Evolutionary conservation across 2,113 vertebrate genomes (phyloP).

Genomic region (Romanogobio albipinnatus): DNA sequence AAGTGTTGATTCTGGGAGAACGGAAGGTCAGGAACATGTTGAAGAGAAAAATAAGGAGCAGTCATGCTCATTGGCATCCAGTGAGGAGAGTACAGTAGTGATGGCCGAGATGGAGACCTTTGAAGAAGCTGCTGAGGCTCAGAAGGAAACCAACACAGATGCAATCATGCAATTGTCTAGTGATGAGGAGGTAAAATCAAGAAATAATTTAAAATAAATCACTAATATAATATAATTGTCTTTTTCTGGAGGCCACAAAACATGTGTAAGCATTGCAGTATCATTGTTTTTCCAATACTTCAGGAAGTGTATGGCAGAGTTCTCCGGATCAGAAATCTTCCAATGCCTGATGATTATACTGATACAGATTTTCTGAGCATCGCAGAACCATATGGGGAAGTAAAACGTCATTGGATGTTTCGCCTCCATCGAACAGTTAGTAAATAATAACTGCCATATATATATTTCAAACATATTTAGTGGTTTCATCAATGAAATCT

Average conservation of each 20-base stretch:
- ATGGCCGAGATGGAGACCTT: not conserved
- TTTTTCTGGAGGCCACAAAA: not conserved
- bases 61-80: not conserved
- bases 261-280: not conserved
- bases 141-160: not conserved
- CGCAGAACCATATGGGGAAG: constrained; percentile 35
- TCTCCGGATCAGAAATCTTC: constrained; percentile 46
- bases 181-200: constrained; percentile 25
- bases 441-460: not conserved
- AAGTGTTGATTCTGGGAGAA: not conserved
- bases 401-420: constrained; percentile 19
- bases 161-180: not conserved
- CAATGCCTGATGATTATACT: constrained; percentile 33
- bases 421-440: constrained; percentile 31
- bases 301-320: constrained; percentile 50
- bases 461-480: not conserved
- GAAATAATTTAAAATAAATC: not conserved
- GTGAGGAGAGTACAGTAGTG: constrained; percentile 7
- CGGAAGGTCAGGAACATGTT: not conserved
- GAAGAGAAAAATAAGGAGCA: constrained; percentile 3
- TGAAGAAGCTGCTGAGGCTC: constrained; percentile 8
- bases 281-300: not conserved
- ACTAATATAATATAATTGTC: not conserved
- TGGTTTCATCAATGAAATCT: not conserved
- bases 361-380: constrained; percentile 46